Percentiles rank a stretch among this genome's conserved stretches.
These are phyloP conservation scores for Trachemys scripta DNA, from an alignment of 2,113 vertebrate species.

Conservation along the genomic window DNA sequence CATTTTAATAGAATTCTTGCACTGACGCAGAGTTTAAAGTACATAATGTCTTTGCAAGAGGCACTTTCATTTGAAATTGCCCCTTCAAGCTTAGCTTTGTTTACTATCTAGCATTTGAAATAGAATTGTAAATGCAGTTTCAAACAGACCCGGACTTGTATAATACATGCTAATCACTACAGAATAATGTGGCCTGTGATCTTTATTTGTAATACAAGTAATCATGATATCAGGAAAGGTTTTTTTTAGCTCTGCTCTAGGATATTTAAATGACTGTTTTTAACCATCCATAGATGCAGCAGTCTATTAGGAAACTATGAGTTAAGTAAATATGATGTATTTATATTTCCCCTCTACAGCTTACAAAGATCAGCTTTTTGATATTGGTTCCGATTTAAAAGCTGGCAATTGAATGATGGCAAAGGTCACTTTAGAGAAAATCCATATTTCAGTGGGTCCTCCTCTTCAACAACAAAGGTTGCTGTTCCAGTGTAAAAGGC, in stretches of 20 bases:
- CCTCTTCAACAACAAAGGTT: slow-evolving; percentile 86
- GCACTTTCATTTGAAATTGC: neutral
- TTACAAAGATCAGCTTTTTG: neutral
- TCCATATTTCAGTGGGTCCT: slow-evolving; percentile 86
- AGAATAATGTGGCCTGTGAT: neutral
- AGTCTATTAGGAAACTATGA: neutral
- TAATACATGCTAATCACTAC: neutral
- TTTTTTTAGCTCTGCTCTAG: neutral
- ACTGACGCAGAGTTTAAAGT: neutral
- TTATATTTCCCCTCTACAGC: neutral
- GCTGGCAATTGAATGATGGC: neutral
- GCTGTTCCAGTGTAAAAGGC: slow-evolving; percentile 91
- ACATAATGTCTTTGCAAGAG: neutral
- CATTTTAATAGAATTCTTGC: slow-evolving; percentile 41
- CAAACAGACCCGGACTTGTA: neutral
- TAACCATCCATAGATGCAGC: neutral
- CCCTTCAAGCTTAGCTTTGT: neutral
- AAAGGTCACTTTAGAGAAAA: slow-evolving; percentile 87
- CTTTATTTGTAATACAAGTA: neutral
- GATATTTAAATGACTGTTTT: neutral
- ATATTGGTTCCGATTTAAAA: neutral
- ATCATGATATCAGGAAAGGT: neutral
- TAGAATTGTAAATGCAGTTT: neutral
- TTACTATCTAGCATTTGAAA: neutral
- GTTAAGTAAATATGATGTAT: neutral